These are phyloP conservation scores for Gila robusta DNA, from an alignment of 2,797 vertebrate genomes.

Conservation along the genomic window DNA sequence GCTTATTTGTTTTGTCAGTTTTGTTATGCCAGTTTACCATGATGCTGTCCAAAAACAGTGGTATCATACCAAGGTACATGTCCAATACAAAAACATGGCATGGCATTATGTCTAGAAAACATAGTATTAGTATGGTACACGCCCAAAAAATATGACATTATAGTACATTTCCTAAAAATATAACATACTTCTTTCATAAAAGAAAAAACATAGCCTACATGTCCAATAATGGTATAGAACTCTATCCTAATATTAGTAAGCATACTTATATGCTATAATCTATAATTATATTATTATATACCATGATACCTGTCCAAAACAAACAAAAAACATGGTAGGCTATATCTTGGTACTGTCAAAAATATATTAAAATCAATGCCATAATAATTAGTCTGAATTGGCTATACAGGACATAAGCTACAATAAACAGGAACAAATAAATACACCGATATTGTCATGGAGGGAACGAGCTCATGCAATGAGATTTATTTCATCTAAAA, in stretches of 20 bases:
- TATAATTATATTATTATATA: no score
- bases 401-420: not conserved
- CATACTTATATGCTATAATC: no score
- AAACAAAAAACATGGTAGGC: not conserved
- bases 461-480: not conserved
- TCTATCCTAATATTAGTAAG: no score
- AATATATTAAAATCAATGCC: not conserved
- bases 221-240: no score
- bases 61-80: not conserved
- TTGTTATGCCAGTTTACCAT: not conserved
- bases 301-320: not conserved
- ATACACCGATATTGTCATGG: not conserved
- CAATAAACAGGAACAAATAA: not conserved
- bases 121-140: not conserved
- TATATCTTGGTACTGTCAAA: not conserved
- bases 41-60: not conserved
- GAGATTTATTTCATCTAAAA: conserved; percentile 1
- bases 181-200: not conserved
- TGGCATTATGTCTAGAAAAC: not conserved
- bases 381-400: not conserved
- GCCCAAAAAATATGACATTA: not conserved
- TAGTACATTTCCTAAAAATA: not conserved
- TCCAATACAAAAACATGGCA: not conserved
- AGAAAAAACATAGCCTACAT: not conserved
- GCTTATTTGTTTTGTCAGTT: no score